Evolutionary conservation across 1,140 invertebrate species (phyloP), one percentile per base, ranked within the genome.

Genomic region (Neelides sp.): DNA sequence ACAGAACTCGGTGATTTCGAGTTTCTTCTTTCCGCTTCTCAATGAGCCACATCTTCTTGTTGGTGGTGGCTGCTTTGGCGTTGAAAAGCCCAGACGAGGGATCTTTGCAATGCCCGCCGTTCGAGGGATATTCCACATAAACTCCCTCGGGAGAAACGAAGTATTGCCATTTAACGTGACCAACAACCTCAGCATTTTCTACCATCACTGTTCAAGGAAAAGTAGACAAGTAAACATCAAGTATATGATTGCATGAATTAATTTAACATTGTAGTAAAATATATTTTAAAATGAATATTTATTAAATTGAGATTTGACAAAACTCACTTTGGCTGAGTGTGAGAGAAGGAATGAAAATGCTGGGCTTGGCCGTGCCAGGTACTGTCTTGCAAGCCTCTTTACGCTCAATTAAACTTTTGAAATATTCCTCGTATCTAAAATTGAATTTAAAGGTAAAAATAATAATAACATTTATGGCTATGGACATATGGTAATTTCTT

Each of bases 141-240:
- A 72, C 62, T 4, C 72, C 73, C 37, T 68, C 64, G 5, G 63
- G 60, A 8, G 71, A 71, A 34, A 75, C 70, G 53, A 72, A 75
- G 59, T 74, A 75, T 54, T 75, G 73, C 73, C 73, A 75, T 50
- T 74, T 73, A n/a, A 75, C 59, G 36, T 65, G 66, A 4, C 70
- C 68, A 52, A 68, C 61, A 26, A 64, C 63, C 40, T 68, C 65
- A 24, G 69, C 59, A 61, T 75, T 73, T 17, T 66, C 53, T 30
- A 66, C 59, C 64, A 73, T 72, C 32, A 72, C 71, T 74, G 62
- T n/a, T n/a, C n/a, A n/a, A n/a, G n/a, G n/a, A n/a, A n/a, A n/a
- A n/a, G n/a, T n/a, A 48, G 66, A 66, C 22, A 56, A 48, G 55
- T 52, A 53, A 53, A 50, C 19, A 28, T 27, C n/a, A 24, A 43